Evolutionary conservation across 2,113 vertebrate species (phyloP), one percentile per base, ranked within the genome.

Genomic region (Odontophorus gujanensis): DNA sequence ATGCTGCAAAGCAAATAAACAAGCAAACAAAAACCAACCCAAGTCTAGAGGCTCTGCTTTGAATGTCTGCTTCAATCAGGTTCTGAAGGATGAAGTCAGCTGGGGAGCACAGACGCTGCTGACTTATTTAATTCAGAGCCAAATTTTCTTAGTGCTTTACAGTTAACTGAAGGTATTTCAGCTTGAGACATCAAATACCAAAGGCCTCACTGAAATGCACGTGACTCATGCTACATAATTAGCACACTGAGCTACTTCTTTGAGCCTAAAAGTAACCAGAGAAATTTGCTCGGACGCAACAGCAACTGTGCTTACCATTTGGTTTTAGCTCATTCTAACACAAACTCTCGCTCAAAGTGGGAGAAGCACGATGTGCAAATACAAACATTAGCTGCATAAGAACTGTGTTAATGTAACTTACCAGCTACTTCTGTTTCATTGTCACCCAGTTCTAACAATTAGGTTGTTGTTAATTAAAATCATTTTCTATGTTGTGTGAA

Each of bases 51-150:
- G 40, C 71, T 95, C 81, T 92, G 67, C 81, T 85, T 77, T 83
- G 42, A 93, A 81, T 68, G 85, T 32, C 89, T 12, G 76, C 55
- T 93, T 83, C 87, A 93, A 93, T 93, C 72, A 75, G 51, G 32
- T 66, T 95, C 87, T 7, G 24, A 53, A 61, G 40, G 55, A 89
- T 51, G 4, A 82, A 92, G 89, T 85, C 91, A 74, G 66, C 36
- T 80, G 32, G n/a, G 53, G 22, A 82, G 26, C 67, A 72, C 30
- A 76, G 38, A 55, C 30, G 25, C 75, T 67, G 42, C 11, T 42
- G 43, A 59, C 74, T 73, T 81, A 81, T 91, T 79, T 40, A 93
- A 51, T 90, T 85, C 24, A 85, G 48, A 91, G 67, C 53, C 45
- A 83, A 82, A 81, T 74, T 85, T 55, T 77, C 55, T 75, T 48